Conservation (phyloP, 2,888 invertebrate genomes). For the Anthophora plumipes region DNA sequence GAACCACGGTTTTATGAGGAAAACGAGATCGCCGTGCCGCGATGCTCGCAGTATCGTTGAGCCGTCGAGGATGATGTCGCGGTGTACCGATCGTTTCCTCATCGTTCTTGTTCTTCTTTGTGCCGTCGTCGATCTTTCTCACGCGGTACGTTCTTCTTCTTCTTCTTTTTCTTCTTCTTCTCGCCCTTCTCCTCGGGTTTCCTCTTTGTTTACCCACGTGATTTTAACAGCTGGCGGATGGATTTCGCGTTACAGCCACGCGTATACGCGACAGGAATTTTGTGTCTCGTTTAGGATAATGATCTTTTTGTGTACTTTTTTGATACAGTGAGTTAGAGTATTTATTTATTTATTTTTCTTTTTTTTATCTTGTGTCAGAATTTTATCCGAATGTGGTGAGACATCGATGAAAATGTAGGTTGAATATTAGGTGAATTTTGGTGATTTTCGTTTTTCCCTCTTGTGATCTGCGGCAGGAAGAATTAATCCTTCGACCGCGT, state of each 20-base stretch:
- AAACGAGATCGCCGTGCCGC: constrained; percentile 50
- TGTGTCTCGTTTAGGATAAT: not conserved
- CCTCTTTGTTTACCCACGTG: not conserved
- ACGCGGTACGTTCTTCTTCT: constrained; percentile 67
- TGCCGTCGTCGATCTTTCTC: constrained; percentile 34
- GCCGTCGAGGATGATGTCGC: constrained; percentile 58
- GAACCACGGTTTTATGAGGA: constrained; percentile 36
- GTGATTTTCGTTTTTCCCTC: no score
- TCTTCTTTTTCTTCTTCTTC: not conserved
- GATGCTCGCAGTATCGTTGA: constrained; percentile 52
- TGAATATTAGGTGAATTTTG: no score
- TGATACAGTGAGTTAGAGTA: not conserved
- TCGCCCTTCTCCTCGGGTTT: no score
- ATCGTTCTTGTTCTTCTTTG: constrained; percentile 32
- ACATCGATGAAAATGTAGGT: no score
- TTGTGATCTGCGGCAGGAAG: no score
- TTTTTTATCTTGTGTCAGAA: no score
- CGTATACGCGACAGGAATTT: not conserved
- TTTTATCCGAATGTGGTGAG: no score
- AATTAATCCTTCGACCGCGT: no score
- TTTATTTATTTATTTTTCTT: no score
- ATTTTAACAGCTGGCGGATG: not conserved
- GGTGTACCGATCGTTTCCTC: constrained; percentile 35
- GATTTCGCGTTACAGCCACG: not conserved
- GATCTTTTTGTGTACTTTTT: not conserved